Percentiles rank a stretch among this genome's conserved stretches.
Evolutionary conservation across 2,888 invertebrate species (phyloP).

Genomic region (Sminthurides aquaticus): DNA sequence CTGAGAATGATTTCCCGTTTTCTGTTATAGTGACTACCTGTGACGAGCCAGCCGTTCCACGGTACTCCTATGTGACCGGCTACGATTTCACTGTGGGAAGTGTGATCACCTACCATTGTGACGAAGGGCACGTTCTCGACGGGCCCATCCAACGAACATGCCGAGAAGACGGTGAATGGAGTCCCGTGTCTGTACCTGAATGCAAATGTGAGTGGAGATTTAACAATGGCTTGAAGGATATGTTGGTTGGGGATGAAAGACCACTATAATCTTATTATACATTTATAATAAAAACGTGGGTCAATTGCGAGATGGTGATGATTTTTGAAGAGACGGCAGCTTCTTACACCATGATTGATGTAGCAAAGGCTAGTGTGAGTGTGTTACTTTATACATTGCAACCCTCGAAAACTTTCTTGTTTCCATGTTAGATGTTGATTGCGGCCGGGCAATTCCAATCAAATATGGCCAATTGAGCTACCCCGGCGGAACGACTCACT

Average conservation of each 20-base stretch:
- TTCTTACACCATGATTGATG: too few relatives aligned
- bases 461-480: conserved; percentile 71
- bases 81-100: conserved; percentile 85
- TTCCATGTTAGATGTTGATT: conserved; percentile 75
- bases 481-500: conserved; percentile 64
- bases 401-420: too few relatives aligned
- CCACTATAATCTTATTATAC: not conserved
- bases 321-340: too few relatives aligned
- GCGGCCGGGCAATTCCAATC: conserved; percentile 72
- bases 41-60: conserved; percentile 74
- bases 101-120: conserved; percentile 78
- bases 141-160: conserved; percentile 65
- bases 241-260: not conserved
- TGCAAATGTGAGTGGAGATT: conserved; percentile 67
- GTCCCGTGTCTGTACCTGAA: conserved; percentile 62
- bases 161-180: conserved; percentile 73
- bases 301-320: too few relatives aligned
- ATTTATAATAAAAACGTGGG: too few relatives aligned
- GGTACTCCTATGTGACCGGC: conserved; percentile 78
- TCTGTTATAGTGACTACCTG: conserved; percentile 66
- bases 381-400: too few relatives aligned
- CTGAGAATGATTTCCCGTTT: too few relatives aligned
- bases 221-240: not conserved
- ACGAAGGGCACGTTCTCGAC: conserved; percentile 69
- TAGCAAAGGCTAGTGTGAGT: too few relatives aligned